Evolutionary conservation across 2,797 vertebrate species (phyloP), one percentile per base, ranked within the genome.

Genomic region (Anableps anableps): DNA sequence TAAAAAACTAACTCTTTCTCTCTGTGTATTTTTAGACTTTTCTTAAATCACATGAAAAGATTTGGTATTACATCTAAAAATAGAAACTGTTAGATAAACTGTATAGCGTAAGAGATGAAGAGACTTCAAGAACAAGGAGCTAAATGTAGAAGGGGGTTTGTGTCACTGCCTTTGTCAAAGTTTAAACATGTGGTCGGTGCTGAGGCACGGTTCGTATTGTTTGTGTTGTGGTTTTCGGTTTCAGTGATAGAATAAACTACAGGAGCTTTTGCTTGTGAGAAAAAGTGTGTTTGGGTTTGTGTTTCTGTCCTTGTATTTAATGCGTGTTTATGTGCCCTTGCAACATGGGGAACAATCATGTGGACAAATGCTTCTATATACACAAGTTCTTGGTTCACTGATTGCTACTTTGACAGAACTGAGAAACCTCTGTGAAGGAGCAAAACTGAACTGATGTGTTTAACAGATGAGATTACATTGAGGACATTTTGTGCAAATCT

Each of bases 181-280:
- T 89, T 89, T 82, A 86, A 87, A 85, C 79, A 87, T 92, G 92
- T 80, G 88, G 89, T 87, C 72, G 55, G 43, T 76, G 85, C 83
- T 78, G 68, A 88, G 86, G 87, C 83, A 79, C 13, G 29, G 83
- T 80, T 80, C 87, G 85, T 74, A 87, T 79, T 90, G 89, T 94
- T 90, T 91, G 86, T 88, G 80, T 90, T 90, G 89, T 78, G 90
- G 95, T 92, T 95, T 94, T 94, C 82, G 85, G 86, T 94, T 93
- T 93, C 91, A 85, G 82, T 88, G 92, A 86, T 91, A 91, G 92
- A 93, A 89, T 91, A 94, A 95, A 93, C 93, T 88, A 55, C 83
- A 86, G 78, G 76, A 87, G 81, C 88, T 90, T 92, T 85, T 83
- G 79, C 84, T 88, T 89, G 81, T 86, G 84, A 89, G 92, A 88